Evolutionary conservation across 2,113 vertebrate species (phyloP), one percentile per base, ranked within the genome.

Genomic region (Dicaeum eximium): DNA sequence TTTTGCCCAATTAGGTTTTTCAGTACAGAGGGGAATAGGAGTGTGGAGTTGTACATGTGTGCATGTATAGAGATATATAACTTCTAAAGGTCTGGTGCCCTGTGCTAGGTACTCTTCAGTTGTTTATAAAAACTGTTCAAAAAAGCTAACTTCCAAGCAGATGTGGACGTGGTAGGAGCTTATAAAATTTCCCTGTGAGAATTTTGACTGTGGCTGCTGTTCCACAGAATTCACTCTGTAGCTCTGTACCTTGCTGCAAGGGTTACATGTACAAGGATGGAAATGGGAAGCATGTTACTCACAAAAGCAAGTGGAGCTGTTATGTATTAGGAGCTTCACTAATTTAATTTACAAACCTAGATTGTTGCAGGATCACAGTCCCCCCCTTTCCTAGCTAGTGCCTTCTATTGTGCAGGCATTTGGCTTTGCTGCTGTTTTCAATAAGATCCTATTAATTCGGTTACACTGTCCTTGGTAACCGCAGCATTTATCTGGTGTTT

Each of bases 41-140:
- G 9, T 15, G 2, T n/a, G 16, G 6, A 48, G 13, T 70, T 80
- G 7, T 48, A 9, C 0, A 0, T 20, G 8, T 16, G 9, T 51
- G 27, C 17, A 6, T 8, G 13, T 64, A 11, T 6, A 56, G 19
- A 14, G 16, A 10, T 6, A 10, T 1, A 2, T 25, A 38, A 35
- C 9, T 73, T 81, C 11, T 31, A 17, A 47, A 66, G 48, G 8
- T 84, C 5, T 53, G 4, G 6, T 16, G 50, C 35, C 19, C 1
- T 60, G 2, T 81, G 9, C 64, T 69, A 24, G 10, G 2, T 75
- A 6, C 18, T 81, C 8, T 56, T 45, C 6, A 38, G 35, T 37
- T 45, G 8, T 28, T 62, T 38, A 16, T 79, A 27, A 53, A 67
- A 61, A 19, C 24, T 28, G 3, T 62, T 54, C 6, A 53, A 33